Evolutionary conservation across 1,140 invertebrate species (phyloP), one percentile per base, ranked within the genome.

Genomic region (Agraylea sexmaculata): DNA sequence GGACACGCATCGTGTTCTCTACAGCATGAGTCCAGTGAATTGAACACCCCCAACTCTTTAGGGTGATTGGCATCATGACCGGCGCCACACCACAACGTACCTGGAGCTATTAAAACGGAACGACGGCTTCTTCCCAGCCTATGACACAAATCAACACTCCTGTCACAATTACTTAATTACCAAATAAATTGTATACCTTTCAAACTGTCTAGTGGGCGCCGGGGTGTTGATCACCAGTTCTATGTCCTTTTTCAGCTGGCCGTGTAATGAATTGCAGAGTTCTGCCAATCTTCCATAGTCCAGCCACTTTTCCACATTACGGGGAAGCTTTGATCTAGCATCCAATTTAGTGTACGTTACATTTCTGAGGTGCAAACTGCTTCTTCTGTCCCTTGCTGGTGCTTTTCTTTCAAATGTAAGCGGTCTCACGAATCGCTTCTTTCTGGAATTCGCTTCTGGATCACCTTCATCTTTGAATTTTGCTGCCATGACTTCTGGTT

Each of bases 11-110:
- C 87, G 55, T 90, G 86, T 37, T 73, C 69, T 18, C 86, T 69
- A 65, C 87, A 91, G 65, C 87, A 90, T 46, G 70, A 69, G 56
- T 91, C 87, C 28, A 78, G 74, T 6, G 64, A 62, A 16, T 69
- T 66, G 50, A 80, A 72, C 11, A 67, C 66, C 1, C 86, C 87
- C 31, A 89, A 60, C 40, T 86, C 70, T 23, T 69, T 65, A 19
- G 68, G 67, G 18, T 68, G 61, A 35, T 70, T 45, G 7, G 74
- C 73, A 12, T 70, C 60, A 42, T 78, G 75, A 1, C 83, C 81
- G 18, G 73, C 71, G 12, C 87, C 87, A 61, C 86, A 91, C 87
- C 87, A 88, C 53, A 81, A 74, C 4, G 83, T 88, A 23, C 83
- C 82, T 1, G 83, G 83, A 17, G 74, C 58, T 49, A 80, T 78